Conservation (phyloP, 2,113 vertebrate genomes). For the Callopanchax toddi region DNA sequence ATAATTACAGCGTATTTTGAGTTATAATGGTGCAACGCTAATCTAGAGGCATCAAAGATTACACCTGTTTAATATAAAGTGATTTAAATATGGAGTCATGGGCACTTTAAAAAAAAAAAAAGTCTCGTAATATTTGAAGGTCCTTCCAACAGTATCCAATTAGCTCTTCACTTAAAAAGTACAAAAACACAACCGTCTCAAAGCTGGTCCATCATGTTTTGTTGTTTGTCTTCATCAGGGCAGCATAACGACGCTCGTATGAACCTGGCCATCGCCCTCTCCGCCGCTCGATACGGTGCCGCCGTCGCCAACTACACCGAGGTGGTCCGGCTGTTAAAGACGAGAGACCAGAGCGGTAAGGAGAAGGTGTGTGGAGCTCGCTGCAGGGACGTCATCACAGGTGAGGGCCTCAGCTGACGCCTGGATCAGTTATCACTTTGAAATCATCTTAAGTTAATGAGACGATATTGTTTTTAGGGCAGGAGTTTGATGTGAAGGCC, state of each 20-base stretch:
- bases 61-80: too few species aligned
- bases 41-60: too few species aligned
- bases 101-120: too few species aligned
- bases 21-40: too few species aligned
- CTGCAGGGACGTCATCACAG: conserved; percentile 89
- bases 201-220: not conserved
- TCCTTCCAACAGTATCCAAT: too few species aligned
- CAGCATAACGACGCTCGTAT: conserved; percentile 98
- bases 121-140: too few species aligned
- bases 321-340: conserved; percentile 90
- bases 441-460: too few species aligned
- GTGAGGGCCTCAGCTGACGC: conserved; percentile 64
- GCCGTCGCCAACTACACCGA: conserved; percentile 93
- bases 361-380: conserved; percentile 85
- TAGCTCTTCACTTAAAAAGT: too few species aligned
- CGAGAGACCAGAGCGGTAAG: conserved; percentile 76
- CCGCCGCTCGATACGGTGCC: conserved; percentile 91
- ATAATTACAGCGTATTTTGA: too few species aligned
- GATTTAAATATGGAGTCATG: too few species aligned
- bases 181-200: too few species aligned
- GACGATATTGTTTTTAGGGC: conserved; percentile 74
- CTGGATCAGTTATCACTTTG: not conserved
- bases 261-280: conserved; percentile 95
- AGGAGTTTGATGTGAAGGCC: conserved; percentile 93
- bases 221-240: conserved; percentile 77